Percentiles rank a stretch among this genome's conserved stretches.
Evolutionary conservation across 2,113 vertebrate species (phyloP).

Genomic region (Plecturocebus donacophilus): DNA sequence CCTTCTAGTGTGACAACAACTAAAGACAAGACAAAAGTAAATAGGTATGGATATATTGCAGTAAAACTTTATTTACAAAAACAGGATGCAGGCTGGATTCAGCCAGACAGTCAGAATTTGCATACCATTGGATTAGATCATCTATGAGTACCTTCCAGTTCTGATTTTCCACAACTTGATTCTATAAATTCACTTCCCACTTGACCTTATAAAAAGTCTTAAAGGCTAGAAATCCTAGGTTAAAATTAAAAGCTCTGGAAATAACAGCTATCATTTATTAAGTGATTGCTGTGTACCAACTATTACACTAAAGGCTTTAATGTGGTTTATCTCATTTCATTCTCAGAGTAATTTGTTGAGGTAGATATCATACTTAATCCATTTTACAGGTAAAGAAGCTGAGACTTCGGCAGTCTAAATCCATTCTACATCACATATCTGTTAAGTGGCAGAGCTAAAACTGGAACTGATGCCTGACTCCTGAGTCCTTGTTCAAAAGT

Average conservation of each 20-base stretch:
- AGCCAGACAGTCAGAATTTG: not conserved
- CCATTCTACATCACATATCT: not conserved
- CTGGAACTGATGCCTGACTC: not conserved
- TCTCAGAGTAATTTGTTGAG: not conserved
- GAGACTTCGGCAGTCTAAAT: not conserved
- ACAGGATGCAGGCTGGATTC: not conserved
- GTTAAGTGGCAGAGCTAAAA: not conserved
- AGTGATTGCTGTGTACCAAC: not conserved
- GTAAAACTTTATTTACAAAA: not conserved
- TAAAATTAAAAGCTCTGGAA: constrained; percentile 19
- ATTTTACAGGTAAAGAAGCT: not conserved
- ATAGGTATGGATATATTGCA: not conserved
- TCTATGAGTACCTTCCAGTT: not conserved
- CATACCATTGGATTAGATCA: not conserved
- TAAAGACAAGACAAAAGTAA: not conserved
- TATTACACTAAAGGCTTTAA: not conserved
- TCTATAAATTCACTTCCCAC: not conserved
- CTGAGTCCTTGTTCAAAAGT: not conserved
- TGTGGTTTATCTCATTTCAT: not conserved
- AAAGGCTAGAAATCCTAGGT: not conserved
- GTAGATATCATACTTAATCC: not conserved
- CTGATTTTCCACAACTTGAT: not conserved
- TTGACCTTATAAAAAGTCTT: not conserved
- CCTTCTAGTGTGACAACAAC: not conserved
- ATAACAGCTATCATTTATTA: not conserved